A percentile compares a stretch with the other conserved stretches of the same genome.
Evolutionary conservation across 1,140 invertebrate genomes (phyloP).

Genomic region (Pseudoatta argentina): DNA sequence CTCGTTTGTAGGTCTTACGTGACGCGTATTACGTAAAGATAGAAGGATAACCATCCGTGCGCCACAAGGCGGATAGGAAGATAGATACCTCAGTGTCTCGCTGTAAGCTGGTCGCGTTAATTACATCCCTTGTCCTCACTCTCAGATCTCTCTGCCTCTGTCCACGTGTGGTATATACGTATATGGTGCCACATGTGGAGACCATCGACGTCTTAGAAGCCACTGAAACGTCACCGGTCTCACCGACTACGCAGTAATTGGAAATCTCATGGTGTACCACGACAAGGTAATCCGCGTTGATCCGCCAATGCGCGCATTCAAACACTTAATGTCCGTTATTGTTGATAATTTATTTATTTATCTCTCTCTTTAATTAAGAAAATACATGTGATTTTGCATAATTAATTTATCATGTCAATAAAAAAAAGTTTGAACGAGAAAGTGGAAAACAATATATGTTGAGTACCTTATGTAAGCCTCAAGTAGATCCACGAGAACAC

Average conservation of each 20-base stretch:
- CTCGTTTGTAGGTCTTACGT: conserved; percentile 75
- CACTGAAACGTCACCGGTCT: conserved; percentile 75
- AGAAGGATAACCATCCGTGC: conserved; percentile 69
- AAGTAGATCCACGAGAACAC: too few relatives aligned
- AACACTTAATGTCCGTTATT: conserved; percentile 38
- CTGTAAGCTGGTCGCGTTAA: conserved; percentile 80
- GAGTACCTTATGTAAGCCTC: too few relatives aligned
- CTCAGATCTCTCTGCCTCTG: conserved; percentile 21
- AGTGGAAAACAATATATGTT: too few relatives aligned
- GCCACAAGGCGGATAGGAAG: conserved; percentile 73
- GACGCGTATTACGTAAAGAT: conserved; percentile 78
- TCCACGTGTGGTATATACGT: conserved; percentile 50
- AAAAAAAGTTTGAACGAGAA: too few relatives aligned
- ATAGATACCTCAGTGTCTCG: conserved; percentile 82
- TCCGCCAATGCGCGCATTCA: conserved; percentile 52
- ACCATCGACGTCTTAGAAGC: conserved; percentile 75
- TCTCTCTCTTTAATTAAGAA: neutral
- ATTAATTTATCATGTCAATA: too few relatives aligned
- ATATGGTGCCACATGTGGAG: conserved; percentile 39
- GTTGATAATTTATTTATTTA: neutral
- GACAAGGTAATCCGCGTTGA: conserved; percentile 32
- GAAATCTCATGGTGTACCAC: conserved; percentile 77
- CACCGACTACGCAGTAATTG: conserved; percentile 78
- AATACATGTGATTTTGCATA: too few relatives aligned
- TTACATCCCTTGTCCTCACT: conserved; percentile 77